A percentile compares a stretch with the other conserved stretches of the same genome.
phyloP scores from a whole-genome alignment of 2,888 invertebrate genomes.

The Endotricha flammealis region DNA sequence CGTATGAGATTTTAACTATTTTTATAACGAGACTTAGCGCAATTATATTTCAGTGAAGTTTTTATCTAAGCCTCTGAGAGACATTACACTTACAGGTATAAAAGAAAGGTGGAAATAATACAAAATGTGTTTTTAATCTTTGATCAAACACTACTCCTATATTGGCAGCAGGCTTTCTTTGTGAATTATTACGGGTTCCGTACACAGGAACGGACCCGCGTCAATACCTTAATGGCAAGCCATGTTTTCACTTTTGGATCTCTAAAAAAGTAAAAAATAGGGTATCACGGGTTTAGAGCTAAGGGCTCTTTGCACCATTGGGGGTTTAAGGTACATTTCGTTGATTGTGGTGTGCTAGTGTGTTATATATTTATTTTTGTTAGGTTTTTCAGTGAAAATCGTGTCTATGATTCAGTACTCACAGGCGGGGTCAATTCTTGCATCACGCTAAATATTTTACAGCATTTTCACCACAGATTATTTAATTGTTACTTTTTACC shows the following conservation, averaged over 20 bases:
- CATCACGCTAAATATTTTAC: too few species aligned
- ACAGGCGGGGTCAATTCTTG: too few species aligned
- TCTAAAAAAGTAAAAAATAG: constrained; percentile 60
- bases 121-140: constrained; percentile 27
- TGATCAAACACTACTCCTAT: constrained; percentile 43
- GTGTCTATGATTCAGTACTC: too few species aligned
- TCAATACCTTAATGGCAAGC: constrained; percentile 68
- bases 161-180: constrained; percentile 62
- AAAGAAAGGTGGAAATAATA: not conserved
- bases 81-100: not conserved
- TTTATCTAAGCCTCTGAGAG: not conserved
- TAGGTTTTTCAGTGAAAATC: too few species aligned
- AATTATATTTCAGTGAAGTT: too few species aligned
- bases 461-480: too few species aligned
- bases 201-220: constrained; percentile 41
- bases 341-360: constrained; percentile 6
- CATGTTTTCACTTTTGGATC: constrained; percentile 51
- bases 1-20: too few species aligned
- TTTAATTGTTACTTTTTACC: too few species aligned
- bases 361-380: too few species aligned
- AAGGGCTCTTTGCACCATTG: constrained; percentile 29
- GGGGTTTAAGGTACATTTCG: constrained; percentile 12
- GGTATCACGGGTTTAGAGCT: constrained; percentile 31
- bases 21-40: too few species aligned
- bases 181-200: constrained; percentile 71